Evolutionary conservation across 1,140 invertebrate species (phyloP), one percentile per base, ranked within the genome.

Genomic region (Melanaphis sacchari): DNA sequence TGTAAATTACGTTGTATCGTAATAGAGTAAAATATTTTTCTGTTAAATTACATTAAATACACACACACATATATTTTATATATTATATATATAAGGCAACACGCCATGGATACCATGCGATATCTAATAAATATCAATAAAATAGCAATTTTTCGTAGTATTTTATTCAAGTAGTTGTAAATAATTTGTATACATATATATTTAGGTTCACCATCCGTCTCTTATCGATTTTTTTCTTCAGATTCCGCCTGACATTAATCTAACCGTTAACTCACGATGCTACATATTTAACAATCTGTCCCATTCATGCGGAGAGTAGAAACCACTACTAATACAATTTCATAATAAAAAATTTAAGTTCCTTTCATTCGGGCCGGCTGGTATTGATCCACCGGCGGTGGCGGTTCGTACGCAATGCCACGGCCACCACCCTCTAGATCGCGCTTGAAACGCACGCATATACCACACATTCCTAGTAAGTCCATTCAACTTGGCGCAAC

Each of bases 341-440:
- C 59, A 76, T 76, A 18, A n/a, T 76, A 36, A 76, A 76, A 76
- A n/a, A 76, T 76, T 76, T 76, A 76, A 76, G 59, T n/a, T 15
- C n/a, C 59, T 76, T 76, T 76, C 31, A 76, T 31, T 31, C 11
- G n/a, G 76, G n/a, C 1, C 8, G 36, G 76, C 7, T 6, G 76
- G n/a, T 84, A 84, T 84, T 84, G 82, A 84, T 84, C 82, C 22
- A 26, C 82, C 38, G 40, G 36, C 22, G 6, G 82, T 84, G 36
- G 9, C 0, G 38, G 38, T 84, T 84, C 82, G 38, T 3, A 84
- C 54, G 41, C 90, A 91, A 91, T 82, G 90, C 90, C 90, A 91
- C 81, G 81, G 81, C 46, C 91, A 40, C 91, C 91, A 41, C 90
- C 90, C 40, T 24, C 66, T 76, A 76, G 59, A 76, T 76, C 38